Conservation (phyloP, 2,888 invertebrate species). For the Aproaerema taeniolella region DNA sequence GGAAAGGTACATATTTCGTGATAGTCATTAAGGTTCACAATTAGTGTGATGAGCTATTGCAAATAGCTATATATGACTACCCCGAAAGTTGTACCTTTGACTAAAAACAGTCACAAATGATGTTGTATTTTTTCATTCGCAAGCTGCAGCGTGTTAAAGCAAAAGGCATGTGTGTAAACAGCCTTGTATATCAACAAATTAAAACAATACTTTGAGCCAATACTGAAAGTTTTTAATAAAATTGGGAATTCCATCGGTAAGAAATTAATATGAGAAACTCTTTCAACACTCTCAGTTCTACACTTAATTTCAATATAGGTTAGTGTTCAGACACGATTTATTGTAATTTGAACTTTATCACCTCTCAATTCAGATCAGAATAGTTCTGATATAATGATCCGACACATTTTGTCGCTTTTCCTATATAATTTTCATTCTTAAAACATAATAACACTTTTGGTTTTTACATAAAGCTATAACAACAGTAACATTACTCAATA, state of each 20-base stretch:
- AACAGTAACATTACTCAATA: slow-evolving; percentile 67
- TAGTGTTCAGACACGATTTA: slow-evolving; percentile 6
- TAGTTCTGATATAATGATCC: slow-evolving; percentile 20
- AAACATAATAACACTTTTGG: slow-evolving; percentile 75
- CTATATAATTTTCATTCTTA: slow-evolving; percentile 45
- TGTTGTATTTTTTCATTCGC: too few relatives aligned
- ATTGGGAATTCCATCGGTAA: background rate
- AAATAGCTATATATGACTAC: too few relatives aligned
- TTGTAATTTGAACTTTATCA: slow-evolving; percentile 9
- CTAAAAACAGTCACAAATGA: too few relatives aligned
- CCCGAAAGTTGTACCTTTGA: too few relatives aligned
- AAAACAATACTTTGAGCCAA: slow-evolving; percentile 67
- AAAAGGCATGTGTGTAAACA: slow-evolving; percentile 23
- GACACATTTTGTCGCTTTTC: slow-evolving; percentile 22
- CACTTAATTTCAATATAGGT: background rate
- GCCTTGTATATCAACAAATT: slow-evolving; percentile 15
- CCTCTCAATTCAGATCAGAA: slow-evolving; percentile 5
- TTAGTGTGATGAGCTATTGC: too few relatives aligned
- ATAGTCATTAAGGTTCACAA: too few relatives aligned
- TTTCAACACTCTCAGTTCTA: background rate
- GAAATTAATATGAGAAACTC: slow-evolving; percentile 1
- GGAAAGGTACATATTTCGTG: too few relatives aligned
- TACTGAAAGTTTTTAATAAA: slow-evolving; percentile 43
- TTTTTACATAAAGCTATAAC: slow-evolving; percentile 73
- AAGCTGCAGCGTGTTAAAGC: too few relatives aligned